Evolutionary conservation across 1,140 invertebrate species (phyloP), one percentile per base, ranked within the genome.

Genomic region (Polypedilum pembai): DNA sequence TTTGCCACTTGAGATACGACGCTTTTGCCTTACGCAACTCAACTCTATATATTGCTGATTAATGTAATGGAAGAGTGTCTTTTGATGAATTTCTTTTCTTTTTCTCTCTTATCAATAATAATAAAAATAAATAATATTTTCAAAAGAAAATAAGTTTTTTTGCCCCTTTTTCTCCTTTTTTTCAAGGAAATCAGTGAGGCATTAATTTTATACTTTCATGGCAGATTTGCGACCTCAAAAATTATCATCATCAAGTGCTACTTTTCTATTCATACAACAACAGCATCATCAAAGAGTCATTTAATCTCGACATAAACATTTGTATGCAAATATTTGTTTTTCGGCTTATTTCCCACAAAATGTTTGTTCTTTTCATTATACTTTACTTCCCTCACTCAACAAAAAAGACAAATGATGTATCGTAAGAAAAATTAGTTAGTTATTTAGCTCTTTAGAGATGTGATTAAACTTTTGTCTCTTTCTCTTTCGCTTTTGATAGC

Each of bases 51-150:
- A 33, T 33, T 33, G 24, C 45, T 56, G 45, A 56, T 56, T 56
- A 69, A 21, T 69, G 65, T 69, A 69, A 69, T 69, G 65, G 65
- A 69, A 69, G 65, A 69, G 17, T 56, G 45, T 69, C 65, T 69
- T 69, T 69, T 69, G 65, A 69, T 69, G 65, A 69, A 10, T 69
- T 69, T 20, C 18, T 21, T 69, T 69, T 20, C 45, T 56, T 15
- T 56, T 56, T 12, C 1, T 45, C 15, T n/a, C 24, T 33, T 33
- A 33, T 33, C 24, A 33, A 33, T 33, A 33, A 33, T 33, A 33
- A 33, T 33, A 33, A 33, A 3, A 33, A 33, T 33, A 33, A 33
- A 33, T 33, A 33, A 33, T 33, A 33, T 33, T 33, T 33, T 33
- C 24, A 33, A 33, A 33, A 33, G 24, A 33, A 33, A 33, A 33